A percentile compares a stretch with the other conserved stretches of the same genome.
These are phyloP conservation scores for Dione juno DNA, from an alignment of 2,888 invertebrate species.

Conservation along the genomic window DNA sequence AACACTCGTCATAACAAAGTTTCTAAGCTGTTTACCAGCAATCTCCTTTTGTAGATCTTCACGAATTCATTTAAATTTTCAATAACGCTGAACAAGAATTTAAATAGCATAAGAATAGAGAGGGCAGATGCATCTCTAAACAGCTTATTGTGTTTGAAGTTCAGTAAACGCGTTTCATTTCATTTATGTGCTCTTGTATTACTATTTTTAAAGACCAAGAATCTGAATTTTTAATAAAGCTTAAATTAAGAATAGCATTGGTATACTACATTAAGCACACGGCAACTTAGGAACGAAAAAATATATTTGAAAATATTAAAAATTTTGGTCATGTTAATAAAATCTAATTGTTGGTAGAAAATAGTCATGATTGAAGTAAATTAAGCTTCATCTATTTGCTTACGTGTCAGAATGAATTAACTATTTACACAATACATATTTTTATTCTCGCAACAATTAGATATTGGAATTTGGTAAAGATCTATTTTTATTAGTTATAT, in stretches of 20 bases:
- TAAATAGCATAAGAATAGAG: conserved; percentile 55
- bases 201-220: neutral
- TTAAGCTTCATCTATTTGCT: neutral
- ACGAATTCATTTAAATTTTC: conserved; percentile 50
- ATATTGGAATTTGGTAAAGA: neutral
- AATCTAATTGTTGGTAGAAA: neutral
- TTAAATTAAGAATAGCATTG: neutral
- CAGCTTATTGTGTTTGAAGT: conserved; percentile 19
- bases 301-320: neutral
- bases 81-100: conserved; percentile 59
- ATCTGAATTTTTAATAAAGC: neutral
- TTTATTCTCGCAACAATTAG: too few species aligned
- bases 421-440: too few species aligned
- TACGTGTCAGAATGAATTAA: too few species aligned
- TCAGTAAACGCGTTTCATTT: conserved; percentile 17
- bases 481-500: too few species aligned
- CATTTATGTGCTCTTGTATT: neutral
- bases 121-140: conserved; percentile 48
- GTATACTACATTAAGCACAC: too few species aligned
- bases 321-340: neutral
- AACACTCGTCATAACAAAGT: too few species aligned
- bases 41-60: conserved; percentile 37
- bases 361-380: neutral
- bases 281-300: too few species aligned
- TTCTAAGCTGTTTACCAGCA: conserved; percentile 42